Evolutionary conservation across 2,113 vertebrate species (phyloP), one percentile per base, ranked within the genome.

Genomic region (Onychorhynchus coronatus): DNA sequence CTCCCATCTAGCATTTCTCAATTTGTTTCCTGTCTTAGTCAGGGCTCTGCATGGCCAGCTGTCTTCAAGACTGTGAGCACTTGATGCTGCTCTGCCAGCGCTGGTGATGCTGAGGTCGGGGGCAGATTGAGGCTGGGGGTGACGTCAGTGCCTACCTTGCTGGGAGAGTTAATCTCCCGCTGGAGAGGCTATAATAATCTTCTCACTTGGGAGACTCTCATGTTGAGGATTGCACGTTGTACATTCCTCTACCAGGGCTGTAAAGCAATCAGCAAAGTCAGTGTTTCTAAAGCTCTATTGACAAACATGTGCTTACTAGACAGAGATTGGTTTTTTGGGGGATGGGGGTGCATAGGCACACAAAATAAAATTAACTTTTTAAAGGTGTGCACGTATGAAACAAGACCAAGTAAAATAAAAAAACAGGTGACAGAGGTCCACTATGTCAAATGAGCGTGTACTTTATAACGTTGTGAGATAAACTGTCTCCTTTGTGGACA

Each of bases 111-210:
- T 42, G 82, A 95, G 89, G 79, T 91, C 78, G 92, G 96, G 65
- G 91, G 66, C 86, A 93, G 97, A 98, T 97, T 97, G 97, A 98
- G 96, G 96, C 97, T 97, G 97, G 81, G 94, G 65, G 97, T 97
- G 97, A 98, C 93, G 93, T 98, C 97, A 98, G 95, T 78, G 70
- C 83, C 89, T 96, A 98, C 98, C 97, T 98, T 97, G 96, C 96
- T 83, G 75, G 18, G 91, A 97, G 94, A 96, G 97, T 98, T 98
- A 98, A 97, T 98, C 97, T 96, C 94, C 55, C 5, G n/a, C 97
- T 93, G 88, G 96, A 95, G 96, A 93, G 62, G 53, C 55, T 92
- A 66, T 74, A 68, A 91, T 94, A 96, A 97, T 98, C 97, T 98
- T 98, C 98, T 98, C 89, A 66, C 77, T 91, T 78, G 96, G 96